phyloP scores from a whole-genome alignment of 1,140 invertebrate genomes.

The Apis laboriosa region DNA sequence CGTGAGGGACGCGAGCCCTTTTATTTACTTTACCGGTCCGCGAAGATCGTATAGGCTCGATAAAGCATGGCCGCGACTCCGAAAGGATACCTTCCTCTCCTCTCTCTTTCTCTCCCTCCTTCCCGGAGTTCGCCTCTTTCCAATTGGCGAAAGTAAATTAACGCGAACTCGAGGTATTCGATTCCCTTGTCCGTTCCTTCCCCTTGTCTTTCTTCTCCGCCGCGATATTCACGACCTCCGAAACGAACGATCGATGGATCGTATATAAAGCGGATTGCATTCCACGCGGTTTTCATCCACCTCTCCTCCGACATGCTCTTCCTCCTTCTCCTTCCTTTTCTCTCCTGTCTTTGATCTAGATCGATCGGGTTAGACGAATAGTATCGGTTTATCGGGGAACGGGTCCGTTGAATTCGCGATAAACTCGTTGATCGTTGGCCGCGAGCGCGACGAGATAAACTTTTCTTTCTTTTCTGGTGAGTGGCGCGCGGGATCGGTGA shows the following conservation, averaged over 20 bases:
- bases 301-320: background rate
- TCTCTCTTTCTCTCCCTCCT: conserved; percentile 25
- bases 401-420: conserved; percentile 31
- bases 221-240: conserved; percentile 33
- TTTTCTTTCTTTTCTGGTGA: background rate
- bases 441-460: background rate
- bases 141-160: conserved; percentile 67
- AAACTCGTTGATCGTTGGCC: conserved; percentile 9
- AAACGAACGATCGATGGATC: conserved; percentile 32
- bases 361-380: background rate
- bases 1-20: conserved; percentile 71
- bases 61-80: conserved; percentile 69
- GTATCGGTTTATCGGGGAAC: background rate
- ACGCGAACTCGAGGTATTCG: conserved; percentile 58
- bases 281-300: conserved; percentile 16
- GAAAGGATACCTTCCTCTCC: conserved; percentile 56
- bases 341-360: background rate
- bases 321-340: background rate
- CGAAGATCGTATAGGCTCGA: conserved; percentile 71
- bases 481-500: too few relatives aligned
- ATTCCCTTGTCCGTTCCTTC: conserved; percentile 35
- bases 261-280: conserved; percentile 28
- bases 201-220: conserved; percentile 5
- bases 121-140: conserved; percentile 32
- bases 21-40: conserved; percentile 75